Base-by-base conservation (phyloP, 2,113 vertebrate species). In the Hyperopisus bebe region DNA sequence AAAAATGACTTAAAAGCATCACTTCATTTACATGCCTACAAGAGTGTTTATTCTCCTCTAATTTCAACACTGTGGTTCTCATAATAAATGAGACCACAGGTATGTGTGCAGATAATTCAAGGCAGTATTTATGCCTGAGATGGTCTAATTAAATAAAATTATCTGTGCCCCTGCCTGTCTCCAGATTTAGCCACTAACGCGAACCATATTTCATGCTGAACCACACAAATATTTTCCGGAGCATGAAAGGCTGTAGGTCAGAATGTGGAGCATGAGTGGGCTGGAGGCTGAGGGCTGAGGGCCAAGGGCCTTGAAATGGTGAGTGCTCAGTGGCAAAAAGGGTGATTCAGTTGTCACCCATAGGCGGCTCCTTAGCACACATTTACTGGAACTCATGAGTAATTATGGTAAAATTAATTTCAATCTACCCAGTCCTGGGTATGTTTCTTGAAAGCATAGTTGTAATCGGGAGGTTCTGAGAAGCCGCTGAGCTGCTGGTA, bases 351-450 rank as follows among this genome's bases (percentile, higher is more conserved):
- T 74, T 80, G 70, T 85, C 27, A 83, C 89, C 88, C 50, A 5
- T 51, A 70, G 51, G 15, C 90, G 62, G 1, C 82, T 35, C 86
- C 90, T 77, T 91, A 90, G 90, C 90, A 87, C 91, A 21, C 2
- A 24, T 48, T 35, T 24, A 88, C 93, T 92, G 92, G 92, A 93
- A 91, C 89, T 51, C 83, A 77, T 35, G 74, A n/a, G 48, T 21
- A 62, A 86, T 92, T 89, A 89, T 90, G 51, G 50, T 21, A 50
- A 86, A 86, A 86, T 77, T 50, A 46, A 42, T 55, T 70, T 39
- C 39, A 51, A 42, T 51, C 3, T 27, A 35, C 7, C 42, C 21
- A 4, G 62, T 31, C n/a, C n/a, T 66, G n/a, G 21, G 58, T 10
- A 62, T 62, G 58, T 62, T 62, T 62, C 24, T 8, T 10, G 8